A percentile compares a stretch with the other conserved stretches of the same genome.
These are phyloP conservation scores for Brenthis daphne DNA, from an alignment of 2,888 invertebrate species.

Conservation along the genomic window DNA sequence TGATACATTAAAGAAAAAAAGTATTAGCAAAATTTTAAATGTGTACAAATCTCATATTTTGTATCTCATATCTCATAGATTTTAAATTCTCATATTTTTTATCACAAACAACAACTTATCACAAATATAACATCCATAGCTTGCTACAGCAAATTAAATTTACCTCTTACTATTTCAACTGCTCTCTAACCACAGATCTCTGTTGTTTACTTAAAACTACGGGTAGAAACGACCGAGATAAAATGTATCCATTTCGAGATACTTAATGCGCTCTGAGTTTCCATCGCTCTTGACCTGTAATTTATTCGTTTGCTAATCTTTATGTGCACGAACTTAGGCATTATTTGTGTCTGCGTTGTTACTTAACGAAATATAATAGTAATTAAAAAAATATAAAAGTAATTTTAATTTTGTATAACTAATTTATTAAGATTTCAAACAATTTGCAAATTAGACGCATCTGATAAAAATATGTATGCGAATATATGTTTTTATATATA, in stretches of 20 bases:
- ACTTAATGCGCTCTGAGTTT: constrained; percentile 30
- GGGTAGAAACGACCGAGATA: constrained; percentile 58
- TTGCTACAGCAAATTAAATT: constrained; percentile 57
- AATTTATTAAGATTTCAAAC: too few relatives aligned
- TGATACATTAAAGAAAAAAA: too few relatives aligned
- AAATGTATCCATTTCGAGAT: constrained; percentile 44
- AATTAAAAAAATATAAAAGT: too few relatives aligned
- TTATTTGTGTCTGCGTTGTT: neutral
- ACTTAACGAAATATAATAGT: neutral
- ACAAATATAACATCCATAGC: constrained; percentile 51
- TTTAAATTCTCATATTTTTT: too few relatives aligned
- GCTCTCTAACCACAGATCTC: constrained; percentile 53
- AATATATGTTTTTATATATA: too few relatives aligned
- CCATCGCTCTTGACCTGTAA: constrained; percentile 28
- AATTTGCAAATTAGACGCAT: too few relatives aligned
- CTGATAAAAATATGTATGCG: too few relatives aligned
- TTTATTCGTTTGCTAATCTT: constrained; percentile 26
- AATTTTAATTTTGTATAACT: neutral
- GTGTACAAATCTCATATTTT: too few relatives aligned
- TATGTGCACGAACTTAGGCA: constrained; percentile 9
- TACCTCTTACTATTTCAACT: constrained; percentile 61
- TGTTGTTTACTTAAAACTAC: constrained; percentile 66
- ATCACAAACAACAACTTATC: neutral
- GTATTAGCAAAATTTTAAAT: constrained; percentile 30
- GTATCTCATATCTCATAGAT: too few relatives aligned